Conservation (phyloP, 2,888 invertebrate species). For the Mesoligia furuncula region DNA sequence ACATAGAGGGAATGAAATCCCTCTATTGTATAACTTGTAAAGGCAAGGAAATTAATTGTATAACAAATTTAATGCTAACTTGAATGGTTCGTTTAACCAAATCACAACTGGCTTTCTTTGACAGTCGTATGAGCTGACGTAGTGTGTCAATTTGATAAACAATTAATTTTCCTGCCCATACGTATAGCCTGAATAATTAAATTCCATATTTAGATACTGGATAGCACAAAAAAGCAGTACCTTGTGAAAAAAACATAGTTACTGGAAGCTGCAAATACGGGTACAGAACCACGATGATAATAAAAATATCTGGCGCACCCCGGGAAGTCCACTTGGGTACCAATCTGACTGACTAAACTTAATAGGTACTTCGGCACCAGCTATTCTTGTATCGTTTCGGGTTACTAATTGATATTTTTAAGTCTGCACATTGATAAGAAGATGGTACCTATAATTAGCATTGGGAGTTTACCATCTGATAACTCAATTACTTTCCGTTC, state of each 20-base stretch:
- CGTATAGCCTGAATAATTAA: background rate
- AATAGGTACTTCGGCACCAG: background rate
- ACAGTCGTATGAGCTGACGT: background rate
- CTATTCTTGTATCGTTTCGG: background rate
- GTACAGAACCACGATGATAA: background rate
- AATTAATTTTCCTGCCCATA: background rate
- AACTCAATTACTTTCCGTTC: background rate
- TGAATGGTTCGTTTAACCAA: background rate
- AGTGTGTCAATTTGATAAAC: background rate
- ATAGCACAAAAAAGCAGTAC: background rate
- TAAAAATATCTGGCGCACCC: background rate
- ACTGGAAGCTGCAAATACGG: background rate
- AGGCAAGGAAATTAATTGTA: background rate
- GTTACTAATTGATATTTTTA: background rate
- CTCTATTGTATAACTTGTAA: background rate
- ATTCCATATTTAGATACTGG: background rate
- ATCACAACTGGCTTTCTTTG: background rate
- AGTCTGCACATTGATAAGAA: background rate
- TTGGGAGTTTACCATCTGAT: background rate
- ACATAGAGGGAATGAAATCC: background rate
- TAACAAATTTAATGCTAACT: background rate
- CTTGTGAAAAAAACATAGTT: background rate
- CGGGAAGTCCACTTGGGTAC: background rate
- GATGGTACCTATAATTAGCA: slow-evolving; percentile 1
- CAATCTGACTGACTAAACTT: background rate